Conservation (phyloP, 2,888 invertebrate species). For the Tethea ocularis region DNA sequence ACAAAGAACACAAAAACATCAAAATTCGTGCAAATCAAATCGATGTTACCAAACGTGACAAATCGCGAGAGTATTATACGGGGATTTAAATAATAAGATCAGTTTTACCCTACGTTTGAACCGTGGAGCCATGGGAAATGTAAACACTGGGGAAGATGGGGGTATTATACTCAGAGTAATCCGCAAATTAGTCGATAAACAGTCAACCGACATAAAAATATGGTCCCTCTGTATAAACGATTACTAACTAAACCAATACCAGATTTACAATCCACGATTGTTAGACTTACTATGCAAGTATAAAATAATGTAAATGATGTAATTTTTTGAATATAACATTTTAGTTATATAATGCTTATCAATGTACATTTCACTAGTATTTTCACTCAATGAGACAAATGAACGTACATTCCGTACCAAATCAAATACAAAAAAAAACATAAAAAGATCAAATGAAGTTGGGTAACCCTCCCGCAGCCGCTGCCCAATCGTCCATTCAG, state of each 20-base stretch:
- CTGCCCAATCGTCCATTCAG: slow-evolving; percentile 78
- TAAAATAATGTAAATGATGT: no score
- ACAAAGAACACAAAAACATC: slow-evolving; percentile 23
- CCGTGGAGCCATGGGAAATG: slow-evolving; percentile 73
- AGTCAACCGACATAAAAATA: slow-evolving; percentile 36
- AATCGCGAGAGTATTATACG: slow-evolving; percentile 70
- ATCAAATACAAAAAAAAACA: slow-evolving; percentile 33
- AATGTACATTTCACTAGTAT: not conserved
- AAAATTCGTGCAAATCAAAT: slow-evolving; percentile 60
- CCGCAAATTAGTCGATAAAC: slow-evolving; percentile 73
- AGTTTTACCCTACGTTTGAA: slow-evolving; percentile 51
- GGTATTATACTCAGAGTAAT: slow-evolving; percentile 62
- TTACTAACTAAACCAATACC: not conserved
- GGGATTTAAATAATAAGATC: slow-evolving; percentile 77
- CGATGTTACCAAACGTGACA: slow-evolving; percentile 56
- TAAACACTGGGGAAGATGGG: slow-evolving; percentile 64
- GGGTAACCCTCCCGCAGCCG: slow-evolving; percentile 23
- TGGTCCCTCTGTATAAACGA: slow-evolving; percentile 10
- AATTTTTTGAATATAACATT: no score
- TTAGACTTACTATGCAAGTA: not conserved
- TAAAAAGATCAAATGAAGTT: slow-evolving; percentile 28
- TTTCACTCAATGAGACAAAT: not conserved
- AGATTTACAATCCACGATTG: not conserved
- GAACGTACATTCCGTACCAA: slow-evolving; percentile 8
- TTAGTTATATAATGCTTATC: not conserved